These are phyloP conservation scores for Spodoptera picta DNA, from an alignment of 2,888 invertebrate species.

Conservation along the genomic window DNA sequence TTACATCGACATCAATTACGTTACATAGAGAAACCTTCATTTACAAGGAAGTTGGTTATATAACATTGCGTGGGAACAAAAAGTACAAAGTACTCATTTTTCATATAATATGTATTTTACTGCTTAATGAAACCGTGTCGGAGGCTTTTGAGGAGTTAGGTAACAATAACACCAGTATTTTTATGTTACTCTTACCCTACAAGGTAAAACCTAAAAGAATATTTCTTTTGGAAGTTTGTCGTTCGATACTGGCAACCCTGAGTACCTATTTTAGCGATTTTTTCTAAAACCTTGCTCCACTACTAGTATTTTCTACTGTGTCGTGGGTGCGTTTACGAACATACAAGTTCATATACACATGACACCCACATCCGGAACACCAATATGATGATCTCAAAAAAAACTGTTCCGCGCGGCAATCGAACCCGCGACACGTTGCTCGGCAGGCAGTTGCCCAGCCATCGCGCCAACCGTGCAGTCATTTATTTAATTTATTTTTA, in stretches of 20 bases:
- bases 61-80: slow-evolving; percentile 32
- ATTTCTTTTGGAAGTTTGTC: slow-evolving; percentile 25
- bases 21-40: slow-evolving; percentile 15
- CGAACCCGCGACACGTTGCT: too few relatives aligned
- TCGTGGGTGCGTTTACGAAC: too few relatives aligned
- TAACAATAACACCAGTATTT: slow-evolving; percentile 33
- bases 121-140: slow-evolving; percentile 49
- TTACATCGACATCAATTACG: slow-evolving; percentile 20
- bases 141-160: slow-evolving; percentile 33
- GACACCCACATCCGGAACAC: too few relatives aligned
- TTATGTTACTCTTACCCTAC: slow-evolving; percentile 24
- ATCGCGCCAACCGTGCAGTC: too few relatives aligned
- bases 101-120: slow-evolving; percentile 38
- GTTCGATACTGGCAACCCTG: slow-evolving; percentile 4
- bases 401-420: too few relatives aligned
- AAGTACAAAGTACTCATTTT: slow-evolving; percentile 29
- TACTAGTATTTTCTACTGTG: too few relatives aligned
- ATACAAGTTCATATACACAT: too few relatives aligned
- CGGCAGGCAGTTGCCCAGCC: too few relatives aligned
- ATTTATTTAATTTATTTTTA: too few relatives aligned
- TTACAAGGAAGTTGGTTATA: slow-evolving; percentile 22
- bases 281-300: not conserved
- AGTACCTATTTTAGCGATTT: slow-evolving; percentile 20
- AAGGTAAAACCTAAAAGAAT: slow-evolving; percentile 29
- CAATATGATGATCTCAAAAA: too few relatives aligned